phyloP scores from a whole-genome alignment of 37 sponge, comb jelly and placozoan genomes.

The Diacarnus erythraeanus region DNA sequence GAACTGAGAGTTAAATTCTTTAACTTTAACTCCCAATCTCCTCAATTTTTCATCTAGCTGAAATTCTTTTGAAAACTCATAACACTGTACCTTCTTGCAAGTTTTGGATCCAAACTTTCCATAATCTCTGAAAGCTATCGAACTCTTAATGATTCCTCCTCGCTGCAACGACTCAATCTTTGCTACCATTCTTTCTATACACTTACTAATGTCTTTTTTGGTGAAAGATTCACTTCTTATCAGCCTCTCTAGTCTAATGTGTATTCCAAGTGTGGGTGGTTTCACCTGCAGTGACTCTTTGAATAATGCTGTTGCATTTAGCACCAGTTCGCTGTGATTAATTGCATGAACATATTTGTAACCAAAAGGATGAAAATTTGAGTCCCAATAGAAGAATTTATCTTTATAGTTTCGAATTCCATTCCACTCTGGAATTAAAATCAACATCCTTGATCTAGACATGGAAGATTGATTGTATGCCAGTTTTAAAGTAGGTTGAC shows the following conservation, averaged over 20 bases:
- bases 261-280: neutral
- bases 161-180: neutral
- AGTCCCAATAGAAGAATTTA: slow-evolving; percentile 2
- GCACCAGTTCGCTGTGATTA: neutral
- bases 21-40: neutral
- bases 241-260: slow-evolving; percentile 4
- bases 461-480: neutral
- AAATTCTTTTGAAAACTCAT: neutral
- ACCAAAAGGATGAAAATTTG: neutral
- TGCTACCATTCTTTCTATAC: neutral
- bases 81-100: neutral
- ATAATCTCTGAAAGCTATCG: slow-evolving; percentile 11
- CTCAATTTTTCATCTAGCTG: neutral
- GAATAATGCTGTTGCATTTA: neutral
- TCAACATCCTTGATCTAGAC: neutral
- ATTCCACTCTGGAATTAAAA: slow-evolving; percentile 13
- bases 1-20: neutral
- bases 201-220: neutral
- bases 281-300: neutral
- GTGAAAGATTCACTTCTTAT: neutral
- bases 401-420: neutral
- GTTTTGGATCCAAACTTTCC: neutral
- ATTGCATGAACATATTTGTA: neutral
- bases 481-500: neutral
- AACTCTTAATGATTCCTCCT: neutral